Percentiles rank a stretch among this genome's conserved stretches.
Evolutionary conservation across 2,888 invertebrate genomes (phyloP).

Genomic region (Oxycera nigricornis): DNA sequence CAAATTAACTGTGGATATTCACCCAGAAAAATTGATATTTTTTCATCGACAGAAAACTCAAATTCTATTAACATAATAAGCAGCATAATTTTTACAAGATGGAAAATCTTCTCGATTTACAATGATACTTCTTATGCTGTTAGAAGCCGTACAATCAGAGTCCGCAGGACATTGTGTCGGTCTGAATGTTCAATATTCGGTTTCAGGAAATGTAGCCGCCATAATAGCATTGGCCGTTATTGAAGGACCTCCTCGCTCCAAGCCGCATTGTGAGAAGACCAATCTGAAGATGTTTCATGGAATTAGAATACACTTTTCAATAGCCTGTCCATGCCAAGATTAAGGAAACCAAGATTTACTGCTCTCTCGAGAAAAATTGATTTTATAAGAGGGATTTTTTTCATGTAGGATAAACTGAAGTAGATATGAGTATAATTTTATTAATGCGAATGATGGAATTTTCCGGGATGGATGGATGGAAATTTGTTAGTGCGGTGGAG

Average conservation of each 20-base stretch:
- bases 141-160: not conserved
- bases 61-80: not conserved
- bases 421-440: too few relatives aligned
- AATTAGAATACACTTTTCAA: not conserved
- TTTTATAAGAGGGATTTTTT: too few relatives aligned
- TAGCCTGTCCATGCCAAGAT: not conserved
- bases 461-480: too few relatives aligned
- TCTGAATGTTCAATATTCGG: not conserved
- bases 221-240: not conserved
- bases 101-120: not conserved
- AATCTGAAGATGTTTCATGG: not conserved
- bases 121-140: not conserved
- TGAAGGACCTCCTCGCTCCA: not conserved
- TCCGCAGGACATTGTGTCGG: not conserved
- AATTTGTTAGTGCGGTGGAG: too few relatives aligned
- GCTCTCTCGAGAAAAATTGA: too few relatives aligned
- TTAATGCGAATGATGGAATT: too few relatives aligned
- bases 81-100: not conserved
- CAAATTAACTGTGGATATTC: too few relatives aligned
- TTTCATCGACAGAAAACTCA: too few relatives aligned
- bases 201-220: not conserved
- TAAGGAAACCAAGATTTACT: too few relatives aligned
- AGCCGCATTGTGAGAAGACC: not conserved
- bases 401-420: too few relatives aligned
- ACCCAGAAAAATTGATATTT: too few relatives aligned